These are phyloP conservation scores for Adelosebastes latens DNA, from an alignment of 2,797 vertebrate genomes.

Conservation along the genomic window DNA sequence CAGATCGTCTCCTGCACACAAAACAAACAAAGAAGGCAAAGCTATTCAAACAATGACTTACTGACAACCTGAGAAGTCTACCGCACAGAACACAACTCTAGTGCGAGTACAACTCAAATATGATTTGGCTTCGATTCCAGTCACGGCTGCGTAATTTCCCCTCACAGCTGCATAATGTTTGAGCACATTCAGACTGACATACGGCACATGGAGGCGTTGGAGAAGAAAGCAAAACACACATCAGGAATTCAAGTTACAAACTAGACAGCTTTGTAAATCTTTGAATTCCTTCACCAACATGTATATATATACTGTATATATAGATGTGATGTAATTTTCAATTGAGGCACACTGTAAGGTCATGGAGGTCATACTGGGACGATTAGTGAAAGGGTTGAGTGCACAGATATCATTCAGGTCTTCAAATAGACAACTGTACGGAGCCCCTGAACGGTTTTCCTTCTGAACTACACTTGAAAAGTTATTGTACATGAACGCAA, in stretches of 20 bases:
- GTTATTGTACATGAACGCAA: neutral
- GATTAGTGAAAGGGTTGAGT: neutral
- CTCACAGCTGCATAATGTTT: neutral
- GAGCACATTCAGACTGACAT: neutral
- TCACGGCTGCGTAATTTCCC: neutral
- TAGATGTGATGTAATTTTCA: neutral
- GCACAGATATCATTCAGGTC: conserved; percentile 1
- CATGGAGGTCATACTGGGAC: neutral
- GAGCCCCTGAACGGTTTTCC: neutral
- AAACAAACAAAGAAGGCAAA: neutral
- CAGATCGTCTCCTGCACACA: neutral
- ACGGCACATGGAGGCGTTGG: neutral
- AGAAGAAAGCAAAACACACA: neutral
- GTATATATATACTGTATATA: neutral
- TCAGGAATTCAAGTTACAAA: neutral
- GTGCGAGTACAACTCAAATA: neutral
- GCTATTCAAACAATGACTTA: neutral
- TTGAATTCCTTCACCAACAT: neutral
- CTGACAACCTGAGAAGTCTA: neutral
- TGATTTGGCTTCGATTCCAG: neutral
- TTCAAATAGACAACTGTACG: neutral
- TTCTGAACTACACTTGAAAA: neutral
- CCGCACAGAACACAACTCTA: neutral
- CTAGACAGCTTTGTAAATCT: neutral
- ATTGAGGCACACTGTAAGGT: neutral